Conservation (phyloP, 2,888 invertebrate genomes). For the Bugulina stolonifera region DNA sequence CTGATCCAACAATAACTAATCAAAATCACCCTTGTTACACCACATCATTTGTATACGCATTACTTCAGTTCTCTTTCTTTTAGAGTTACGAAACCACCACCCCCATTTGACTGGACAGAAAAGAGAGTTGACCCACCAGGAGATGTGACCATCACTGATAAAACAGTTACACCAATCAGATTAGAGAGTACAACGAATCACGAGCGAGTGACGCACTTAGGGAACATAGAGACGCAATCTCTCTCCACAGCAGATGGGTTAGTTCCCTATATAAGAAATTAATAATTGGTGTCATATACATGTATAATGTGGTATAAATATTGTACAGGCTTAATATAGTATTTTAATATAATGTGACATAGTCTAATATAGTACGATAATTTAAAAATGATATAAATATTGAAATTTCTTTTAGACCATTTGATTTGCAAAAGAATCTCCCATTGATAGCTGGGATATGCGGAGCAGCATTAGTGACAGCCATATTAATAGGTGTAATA, state of each 20-base stretch:
- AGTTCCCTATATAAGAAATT: not conserved
- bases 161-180: not conserved
- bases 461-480: constrained; percentile 15
- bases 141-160: not conserved
- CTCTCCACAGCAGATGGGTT: not conserved
- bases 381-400: no score
- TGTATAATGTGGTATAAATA: no score
- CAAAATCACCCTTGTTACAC: no score
- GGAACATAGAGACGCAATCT: not conserved
- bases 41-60: no score
- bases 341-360: no score
- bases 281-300: no score
- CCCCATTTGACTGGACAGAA: not conserved
- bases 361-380: no score
- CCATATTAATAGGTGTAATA: constrained; percentile 8
- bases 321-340: no score
- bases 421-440: constrained; percentile 8
- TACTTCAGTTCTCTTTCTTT: no score
- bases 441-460: constrained; percentile 18
- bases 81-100: not conserved
- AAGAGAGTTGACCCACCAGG: no score
- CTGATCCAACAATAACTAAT: no score
- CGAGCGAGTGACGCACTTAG: not conserved
- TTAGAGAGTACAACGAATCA: not conserved
- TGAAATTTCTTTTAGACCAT: constrained; percentile 12